Conservation (phyloP, 2,797 vertebrate species). For the Sebastes minor region DNA sequence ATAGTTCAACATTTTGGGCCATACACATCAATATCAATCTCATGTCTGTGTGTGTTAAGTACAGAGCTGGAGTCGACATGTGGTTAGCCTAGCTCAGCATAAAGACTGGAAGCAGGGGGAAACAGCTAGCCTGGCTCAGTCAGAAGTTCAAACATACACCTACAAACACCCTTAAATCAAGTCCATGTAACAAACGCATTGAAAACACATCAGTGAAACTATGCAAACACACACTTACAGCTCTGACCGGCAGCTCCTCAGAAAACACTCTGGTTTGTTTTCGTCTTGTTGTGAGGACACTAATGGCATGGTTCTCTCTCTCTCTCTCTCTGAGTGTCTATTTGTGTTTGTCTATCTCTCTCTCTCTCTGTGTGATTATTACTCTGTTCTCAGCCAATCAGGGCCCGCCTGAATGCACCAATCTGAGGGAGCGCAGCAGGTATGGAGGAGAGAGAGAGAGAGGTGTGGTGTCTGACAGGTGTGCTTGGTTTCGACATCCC, state of each 20-base stretch:
- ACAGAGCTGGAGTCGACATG: background rate
- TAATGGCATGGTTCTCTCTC: background rate
- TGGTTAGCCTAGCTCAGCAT: background rate
- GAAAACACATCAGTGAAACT: background rate
- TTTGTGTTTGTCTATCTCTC: background rate
- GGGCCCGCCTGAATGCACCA: slow-evolving; percentile 10
- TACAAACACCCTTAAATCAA: background rate
- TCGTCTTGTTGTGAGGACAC: slow-evolving; percentile 8
- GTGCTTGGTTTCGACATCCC: slow-evolving; percentile 26
- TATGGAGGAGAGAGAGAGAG: slow-evolving; percentile 34
- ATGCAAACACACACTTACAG: slow-evolving; percentile 27
- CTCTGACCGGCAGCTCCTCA: slow-evolving; percentile 28
- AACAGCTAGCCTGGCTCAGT: background rate
- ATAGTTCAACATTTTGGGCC: background rate
- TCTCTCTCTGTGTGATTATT: background rate
- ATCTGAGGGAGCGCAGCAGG: slow-evolving; percentile 21
- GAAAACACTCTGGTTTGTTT: slow-evolving; percentile 8
- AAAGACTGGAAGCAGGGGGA: background rate
- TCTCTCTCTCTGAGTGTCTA: background rate
- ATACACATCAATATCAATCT: background rate
- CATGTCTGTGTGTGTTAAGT: background rate
- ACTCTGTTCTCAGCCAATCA: slow-evolving; percentile 36
- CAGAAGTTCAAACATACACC: background rate
- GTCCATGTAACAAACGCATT: background rate
- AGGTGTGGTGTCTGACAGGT: slow-evolving; percentile 23